Evolutionary conservation across 2,797 vertebrate genomes (phyloP).

Genomic region (Bucorvus abyssinicus): DNA sequence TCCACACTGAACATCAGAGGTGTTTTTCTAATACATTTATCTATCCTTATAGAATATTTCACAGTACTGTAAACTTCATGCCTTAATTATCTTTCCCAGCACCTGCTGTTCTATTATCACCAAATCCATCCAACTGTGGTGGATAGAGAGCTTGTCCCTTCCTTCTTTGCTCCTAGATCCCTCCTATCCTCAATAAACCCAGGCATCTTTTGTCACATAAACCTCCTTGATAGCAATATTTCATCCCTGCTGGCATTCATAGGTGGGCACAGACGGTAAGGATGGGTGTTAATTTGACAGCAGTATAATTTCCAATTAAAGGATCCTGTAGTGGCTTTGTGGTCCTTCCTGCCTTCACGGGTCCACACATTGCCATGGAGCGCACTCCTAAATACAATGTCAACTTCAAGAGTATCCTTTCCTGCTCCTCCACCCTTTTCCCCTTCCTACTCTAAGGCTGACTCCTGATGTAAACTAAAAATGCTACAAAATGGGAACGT

Average conservation of each 20-base stretch:
- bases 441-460: not conserved
- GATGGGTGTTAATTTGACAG: not conserved
- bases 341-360: not conserved
- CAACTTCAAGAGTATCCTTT: not conserved
- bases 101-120: not conserved
- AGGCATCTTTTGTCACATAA: not conserved
- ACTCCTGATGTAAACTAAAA: not conserved
- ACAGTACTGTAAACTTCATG: not conserved
- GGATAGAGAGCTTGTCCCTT: not conserved
- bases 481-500: not conserved
- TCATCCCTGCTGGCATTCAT: not conserved
- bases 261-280: not conserved
- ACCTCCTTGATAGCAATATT: not conserved
- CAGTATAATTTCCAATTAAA: not conserved
- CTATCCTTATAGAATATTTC: not conserved
- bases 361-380: no score
- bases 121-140: not conserved
- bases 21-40: not conserved
- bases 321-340: not conserved
- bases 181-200: not conserved
- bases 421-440: not conserved
- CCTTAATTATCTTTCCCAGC: slow-evolving; percentile 14
- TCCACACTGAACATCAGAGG: not conserved
- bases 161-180: not conserved
- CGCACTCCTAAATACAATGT: not conserved